A percentile compares a stretch with the other conserved stretches of the same genome.
Evolutionary conservation across 2,888 invertebrate species (phyloP).

Genomic region (Leistus spinibarbis): DNA sequence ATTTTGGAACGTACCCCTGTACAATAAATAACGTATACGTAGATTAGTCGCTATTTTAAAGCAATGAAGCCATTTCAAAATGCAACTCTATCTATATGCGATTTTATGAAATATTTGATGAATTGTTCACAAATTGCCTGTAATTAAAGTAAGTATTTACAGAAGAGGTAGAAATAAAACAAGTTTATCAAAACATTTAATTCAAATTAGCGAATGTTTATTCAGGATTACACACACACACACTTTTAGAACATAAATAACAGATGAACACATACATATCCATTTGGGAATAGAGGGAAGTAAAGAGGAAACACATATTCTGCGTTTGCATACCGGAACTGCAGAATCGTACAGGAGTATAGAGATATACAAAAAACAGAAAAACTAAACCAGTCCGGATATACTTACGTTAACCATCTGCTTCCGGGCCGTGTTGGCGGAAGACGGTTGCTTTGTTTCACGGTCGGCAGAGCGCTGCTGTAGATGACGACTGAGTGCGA

Average conservation of each 20-base stretch:
- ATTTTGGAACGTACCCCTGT: too few species aligned
- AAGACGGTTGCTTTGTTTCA: slow-evolving; percentile 47
- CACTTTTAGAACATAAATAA: background rate
- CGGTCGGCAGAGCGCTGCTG: slow-evolving; percentile 55
- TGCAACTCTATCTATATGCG: too few species aligned
- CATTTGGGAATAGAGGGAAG: background rate
- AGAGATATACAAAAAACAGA: background rate
- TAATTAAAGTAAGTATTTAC: too few species aligned
- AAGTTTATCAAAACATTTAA: background rate
- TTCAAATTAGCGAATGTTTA: background rate
- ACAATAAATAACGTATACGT: too few species aligned
- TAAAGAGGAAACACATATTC: background rate
- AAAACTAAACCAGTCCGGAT: background rate
- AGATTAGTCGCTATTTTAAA: too few species aligned
- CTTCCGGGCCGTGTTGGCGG: slow-evolving; percentile 41
- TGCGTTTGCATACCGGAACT: background rate
- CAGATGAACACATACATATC: background rate
- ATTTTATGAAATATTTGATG: too few species aligned
- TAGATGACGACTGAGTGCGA: slow-evolving; percentile 58
- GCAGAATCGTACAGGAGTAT: background rate
- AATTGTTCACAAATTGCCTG: too few species aligned
- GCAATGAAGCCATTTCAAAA: too few species aligned
- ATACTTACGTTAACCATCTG: slow-evolving; percentile 51
- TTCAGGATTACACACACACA: background rate
- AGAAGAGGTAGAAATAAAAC: background rate